Conservation (phyloP, 2,113 vertebrate species). For the Rhynchopsitta pachyrhyncha region DNA sequence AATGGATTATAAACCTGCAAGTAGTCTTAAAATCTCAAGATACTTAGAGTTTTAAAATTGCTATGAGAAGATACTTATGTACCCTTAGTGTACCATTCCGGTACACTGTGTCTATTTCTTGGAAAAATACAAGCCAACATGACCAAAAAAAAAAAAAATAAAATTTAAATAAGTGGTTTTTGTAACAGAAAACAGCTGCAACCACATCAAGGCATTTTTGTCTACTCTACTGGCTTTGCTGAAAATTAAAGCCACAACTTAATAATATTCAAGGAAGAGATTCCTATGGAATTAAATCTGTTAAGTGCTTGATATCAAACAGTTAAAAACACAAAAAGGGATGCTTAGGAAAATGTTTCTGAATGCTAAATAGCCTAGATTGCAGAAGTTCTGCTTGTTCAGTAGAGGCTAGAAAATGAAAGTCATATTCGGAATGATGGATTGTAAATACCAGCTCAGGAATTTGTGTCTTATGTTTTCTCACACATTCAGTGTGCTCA, state of each 20-base stretch:
- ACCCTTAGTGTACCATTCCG: background rate
- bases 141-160: background rate
- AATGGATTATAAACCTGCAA: background rate
- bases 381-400: background rate
- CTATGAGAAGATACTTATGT: background rate
- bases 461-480: background rate
- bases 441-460: background rate
- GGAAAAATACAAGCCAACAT: background rate
- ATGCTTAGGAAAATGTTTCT: background rate
- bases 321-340: conserved; percentile 36
- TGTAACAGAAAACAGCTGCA: conserved; percentile 63
- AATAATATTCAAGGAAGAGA: conserved; percentile 27
- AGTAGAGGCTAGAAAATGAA: background rate
- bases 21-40: background rate
- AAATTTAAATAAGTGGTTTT: background rate
- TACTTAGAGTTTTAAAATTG: background rate
- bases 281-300: conserved; percentile 47
- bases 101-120: background rate
- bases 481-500: background rate
- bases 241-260: conserved; percentile 58
- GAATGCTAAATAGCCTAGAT: background rate
- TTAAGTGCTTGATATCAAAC: conserved; percentile 43
- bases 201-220: conserved; percentile 71
- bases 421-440: background rate
- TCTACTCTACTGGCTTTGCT: conserved; percentile 38